Conservation (phyloP, 2,797 vertebrate species). For the Hylomyscus alleni region DNA sequence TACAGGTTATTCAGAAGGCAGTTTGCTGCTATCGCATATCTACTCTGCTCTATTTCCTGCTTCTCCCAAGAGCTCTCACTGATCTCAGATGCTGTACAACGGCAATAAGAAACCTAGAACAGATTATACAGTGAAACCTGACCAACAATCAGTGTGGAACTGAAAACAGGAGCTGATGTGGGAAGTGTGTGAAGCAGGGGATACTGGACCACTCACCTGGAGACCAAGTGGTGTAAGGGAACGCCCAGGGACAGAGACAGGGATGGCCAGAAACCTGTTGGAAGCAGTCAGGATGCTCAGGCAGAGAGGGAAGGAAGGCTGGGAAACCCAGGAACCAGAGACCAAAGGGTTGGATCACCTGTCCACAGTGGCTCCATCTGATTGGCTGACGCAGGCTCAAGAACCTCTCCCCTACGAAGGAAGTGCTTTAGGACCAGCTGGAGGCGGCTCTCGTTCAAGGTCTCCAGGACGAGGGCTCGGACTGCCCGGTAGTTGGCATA, state of each 20-base stretch:
- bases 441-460: conserved; percentile 93
- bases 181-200: neutral
- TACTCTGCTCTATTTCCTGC: neutral
- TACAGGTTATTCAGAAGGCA: neutral
- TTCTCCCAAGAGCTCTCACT: neutral
- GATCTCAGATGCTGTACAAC: neutral
- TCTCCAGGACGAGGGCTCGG: conserved; percentile 94
- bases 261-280: conserved; percentile 77
- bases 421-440: conserved; percentile 90
- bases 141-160: neutral
- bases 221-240: conserved; percentile 78
- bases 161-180: neutral
- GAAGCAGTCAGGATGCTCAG: conserved; percentile 62
- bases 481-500: conserved; percentile 96
- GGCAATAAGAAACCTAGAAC: neutral
- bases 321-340: conserved; percentile 1
- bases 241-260: conserved; percentile 82
- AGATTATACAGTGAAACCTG: neutral
- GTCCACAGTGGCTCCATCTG: conserved; percentile 92
- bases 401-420: conserved; percentile 87
- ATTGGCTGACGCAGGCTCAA: conserved; percentile 91
- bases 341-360: conserved; percentile 84
- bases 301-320: neutral
- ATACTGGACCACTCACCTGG: conserved; percentile 79
- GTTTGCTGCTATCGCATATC: neutral